Evolutionary conservation across 2,888 invertebrate genomes (phyloP), one percentile per base, ranked within the genome.

Genomic region (Lydus trimaculatus): DNA sequence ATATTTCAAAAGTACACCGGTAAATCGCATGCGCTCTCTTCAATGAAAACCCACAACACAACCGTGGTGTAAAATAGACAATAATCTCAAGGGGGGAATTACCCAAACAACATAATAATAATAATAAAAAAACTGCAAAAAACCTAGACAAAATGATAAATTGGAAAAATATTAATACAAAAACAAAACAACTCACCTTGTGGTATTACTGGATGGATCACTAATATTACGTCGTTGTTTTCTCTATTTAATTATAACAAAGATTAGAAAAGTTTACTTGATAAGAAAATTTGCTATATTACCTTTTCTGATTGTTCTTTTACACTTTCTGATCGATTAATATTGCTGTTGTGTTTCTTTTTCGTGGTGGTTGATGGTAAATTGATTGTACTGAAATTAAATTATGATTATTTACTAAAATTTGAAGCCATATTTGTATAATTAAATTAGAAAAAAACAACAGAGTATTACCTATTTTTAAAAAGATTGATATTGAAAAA

Each of bases 181-280:
- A 17, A 43, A 5, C 20, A 13, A 20, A 23, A 5, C 15, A 63
- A 88, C 90, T 90, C 83, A 91, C 90, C 88, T 88, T 77, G 89
- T 90, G 83, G 91, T 91, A 73, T 91, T 91, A 79, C 92, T 89
- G 85, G 92, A 92, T 60, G 94, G 94, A 87, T 94, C 94, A 81
- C 93, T 93, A 78, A 92, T 92, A 86, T 94, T 94, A 80, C 93
- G 88, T 78, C 91, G 89, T 82, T 91, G 91, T 78, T 92, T 89
- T 79, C 87, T 87, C 89, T 91, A 88, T 71, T n/a, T 76, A 79
- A 73, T 70, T 28, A 28, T 64, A 62, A 74, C 64, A 52, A 61
- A 67, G 39, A 43, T 31, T 36, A 31, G 3, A 61, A 62, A 61
- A 61, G 31, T 23, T 52, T 25, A 48, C 17, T 13, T 31, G 15